A percentile compares a stretch with the other conserved stretches of the same genome.
phyloP scores from a whole-genome alignment of 2,888 invertebrate genomes.

The Agriopis aurantiaria region DNA sequence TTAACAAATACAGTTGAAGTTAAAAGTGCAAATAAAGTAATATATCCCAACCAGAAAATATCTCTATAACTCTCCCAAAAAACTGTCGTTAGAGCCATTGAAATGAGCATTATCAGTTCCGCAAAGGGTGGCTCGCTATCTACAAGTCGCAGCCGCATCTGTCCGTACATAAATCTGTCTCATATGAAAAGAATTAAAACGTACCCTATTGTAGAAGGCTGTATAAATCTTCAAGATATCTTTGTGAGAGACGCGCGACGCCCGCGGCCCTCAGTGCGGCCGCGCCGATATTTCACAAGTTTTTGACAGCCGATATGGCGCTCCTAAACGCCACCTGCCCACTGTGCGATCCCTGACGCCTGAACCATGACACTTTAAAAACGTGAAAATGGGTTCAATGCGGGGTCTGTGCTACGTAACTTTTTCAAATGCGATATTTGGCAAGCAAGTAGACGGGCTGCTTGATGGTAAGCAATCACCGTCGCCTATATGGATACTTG shows the following conservation, averaged over 20 bases:
- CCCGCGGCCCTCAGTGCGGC: conserved; percentile 74
- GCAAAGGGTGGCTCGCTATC: conserved; percentile 74
- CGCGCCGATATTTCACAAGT: conserved; percentile 89
- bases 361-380: conserved; percentile 27
- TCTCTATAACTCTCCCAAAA: conserved; percentile 15
- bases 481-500: too few species aligned
- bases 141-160: conserved; percentile 72
- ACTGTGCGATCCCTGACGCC: conserved; percentile 51
- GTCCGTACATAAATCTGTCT: conserved; percentile 84
- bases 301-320: conserved; percentile 89
- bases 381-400: conserved; percentile 38
- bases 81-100: conserved; percentile 30
- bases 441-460: too few species aligned
- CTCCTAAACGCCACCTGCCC: conserved; percentile 84
- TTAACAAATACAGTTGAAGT: background rate
- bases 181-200: conserved; percentile 86
- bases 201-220: conserved; percentile 82
- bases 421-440: too few species aligned
- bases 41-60: conserved; percentile 5
- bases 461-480: too few species aligned
- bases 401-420: conserved; percentile 3
- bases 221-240: conserved; percentile 85
- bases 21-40: background rate
- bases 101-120: conserved; percentile 44
- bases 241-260: conserved; percentile 80